Evolutionary conservation across 35 echinoderm and acorn worm genomes (phyloP).

Genomic region (Ophioderma brevispina): DNA sequence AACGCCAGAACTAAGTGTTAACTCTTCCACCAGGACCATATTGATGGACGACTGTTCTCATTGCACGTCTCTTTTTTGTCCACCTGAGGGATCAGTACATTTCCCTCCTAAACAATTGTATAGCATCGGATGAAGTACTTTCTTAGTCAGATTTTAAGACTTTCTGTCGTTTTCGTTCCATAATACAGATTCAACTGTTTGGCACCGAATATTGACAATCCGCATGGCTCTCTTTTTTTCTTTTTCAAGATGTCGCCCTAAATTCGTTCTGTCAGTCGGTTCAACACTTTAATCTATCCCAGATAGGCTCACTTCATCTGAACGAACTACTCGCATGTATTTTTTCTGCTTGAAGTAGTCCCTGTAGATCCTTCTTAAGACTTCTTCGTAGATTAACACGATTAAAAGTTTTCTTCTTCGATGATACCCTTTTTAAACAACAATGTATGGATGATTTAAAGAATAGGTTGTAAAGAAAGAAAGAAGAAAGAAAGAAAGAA

Average conservation of each 20-base stretch:
- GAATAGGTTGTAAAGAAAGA: no score
- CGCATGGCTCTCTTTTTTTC: neutral
- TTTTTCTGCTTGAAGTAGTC: neutral
- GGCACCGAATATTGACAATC: neutral
- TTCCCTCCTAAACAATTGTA: constrained; percentile 3
- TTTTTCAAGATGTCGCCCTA: neutral
- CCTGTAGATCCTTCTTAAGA: neutral
- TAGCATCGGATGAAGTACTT: neutral
- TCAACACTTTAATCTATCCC: neutral
- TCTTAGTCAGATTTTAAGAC: neutral
- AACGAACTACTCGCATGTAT: neutral
- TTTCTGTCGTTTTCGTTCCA: constrained; percentile 1
- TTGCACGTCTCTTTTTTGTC: constrained; percentile 25
- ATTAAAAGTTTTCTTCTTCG: neutral
- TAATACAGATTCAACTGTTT: neutral
- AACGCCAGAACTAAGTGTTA: neutral
- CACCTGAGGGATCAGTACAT: neutral
- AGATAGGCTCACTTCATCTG: neutral
- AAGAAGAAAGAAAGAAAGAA: no score
- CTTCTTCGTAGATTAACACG: neutral
- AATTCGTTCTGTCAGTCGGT: neutral
- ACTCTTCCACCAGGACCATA: constrained; percentile 35
- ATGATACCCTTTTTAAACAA: no score
- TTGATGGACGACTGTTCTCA: neutral
- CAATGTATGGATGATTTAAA: no score